Evolutionary conservation across 2,888 invertebrate species (phyloP), one percentile per base, ranked within the genome.

Genomic region (Plebejus melissa): DNA sequence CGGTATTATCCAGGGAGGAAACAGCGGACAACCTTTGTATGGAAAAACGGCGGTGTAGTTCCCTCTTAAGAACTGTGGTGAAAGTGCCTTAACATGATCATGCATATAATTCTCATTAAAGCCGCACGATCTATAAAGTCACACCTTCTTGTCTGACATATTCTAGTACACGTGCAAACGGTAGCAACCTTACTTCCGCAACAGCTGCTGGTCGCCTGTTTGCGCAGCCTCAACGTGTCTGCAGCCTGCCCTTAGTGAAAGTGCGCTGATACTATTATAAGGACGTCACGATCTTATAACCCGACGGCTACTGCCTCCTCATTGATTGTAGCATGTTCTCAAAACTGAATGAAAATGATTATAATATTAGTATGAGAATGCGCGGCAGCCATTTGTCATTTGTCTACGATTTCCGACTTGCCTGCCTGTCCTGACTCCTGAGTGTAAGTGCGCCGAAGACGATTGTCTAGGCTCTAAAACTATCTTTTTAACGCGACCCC

Each of bases 191-290:
- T 41, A 41, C 9, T 41, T 41, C 41, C 41, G 58, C 58, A n/a
- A 22, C 22, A 22, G 58, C 58, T 0, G 6, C 16, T n/a, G 0
- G 58, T 58, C 22, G 28, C 28, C 28, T 7, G 1, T 28, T 9
- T 60, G 60, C 60, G 4, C 58, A 6, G 28, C 9, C 9, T 41
- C 58, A 28, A 28, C 60, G 60, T 60, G 60, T 41, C 41, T 41
- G 41, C 9, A 9, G 41, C n/a, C 58, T 76, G 78, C 78, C 78
- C 78, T 78, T 84, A 83, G 90, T 90, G 90, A 91, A 91, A 91
- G 91, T 90, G 87, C 80, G 82, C 79, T 79, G 91, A 91, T 91
- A 88, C 79, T 82, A 90, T 90, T 82, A 91, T 90, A 90, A 85
- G 83, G 84, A 81, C 84, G 85, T 85, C 89, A 87, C 88, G 83